Base-by-base conservation (phyloP, 2,113 vertebrate genomes). In the Pitta sordida region DNA sequence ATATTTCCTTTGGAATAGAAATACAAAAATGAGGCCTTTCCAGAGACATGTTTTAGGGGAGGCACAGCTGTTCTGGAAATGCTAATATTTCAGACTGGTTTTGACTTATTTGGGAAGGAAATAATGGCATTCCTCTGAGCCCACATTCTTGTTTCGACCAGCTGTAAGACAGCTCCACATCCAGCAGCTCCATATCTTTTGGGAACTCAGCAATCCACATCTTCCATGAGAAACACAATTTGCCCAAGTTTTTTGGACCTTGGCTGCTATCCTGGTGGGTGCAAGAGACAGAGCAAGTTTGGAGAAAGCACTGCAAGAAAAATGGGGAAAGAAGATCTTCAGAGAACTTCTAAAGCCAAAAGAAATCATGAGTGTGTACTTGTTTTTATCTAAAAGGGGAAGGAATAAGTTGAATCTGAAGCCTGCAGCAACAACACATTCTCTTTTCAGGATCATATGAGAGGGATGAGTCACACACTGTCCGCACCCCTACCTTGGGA, bases 1-100 rank as follows among this genome's bases (percentile, higher is more conserved):
- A 84, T 94, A 36, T 90, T 96, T 92, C 73, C 30, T 71, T 95
- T 96, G 95, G 95, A 93, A 32, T 74, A 59, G 55, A 81, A 70
- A 90, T 51, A 63, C 3, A 41, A 69, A 89, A 69, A 77, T 59
- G n/a, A 93, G 10, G 17, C 69, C 56, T 86, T 93, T 77, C 17
- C 34, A 81, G 48, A 91, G 34, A 11, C 37, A 34, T 60, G 29
- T 83, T 76, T 44, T 46, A 76, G 46, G 37, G n/a, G 26, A 87
- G 17, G 15, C 63, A 69, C 36, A 62, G 32, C 13, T 95, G 9
- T 46, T 87, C 85, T 93, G 71, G 64, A 92, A 96, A 86, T 44
- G 32, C 23, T 70, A 77, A 13, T 73, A 43, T 68, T 85, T 88
- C 68, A 71, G 27, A 36, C 68, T 65, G 49, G 21, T 70, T 93